Evolutionary conservation across 1,140 invertebrate species (phyloP).

Genomic region (Agraylea sexmaculata): DNA sequence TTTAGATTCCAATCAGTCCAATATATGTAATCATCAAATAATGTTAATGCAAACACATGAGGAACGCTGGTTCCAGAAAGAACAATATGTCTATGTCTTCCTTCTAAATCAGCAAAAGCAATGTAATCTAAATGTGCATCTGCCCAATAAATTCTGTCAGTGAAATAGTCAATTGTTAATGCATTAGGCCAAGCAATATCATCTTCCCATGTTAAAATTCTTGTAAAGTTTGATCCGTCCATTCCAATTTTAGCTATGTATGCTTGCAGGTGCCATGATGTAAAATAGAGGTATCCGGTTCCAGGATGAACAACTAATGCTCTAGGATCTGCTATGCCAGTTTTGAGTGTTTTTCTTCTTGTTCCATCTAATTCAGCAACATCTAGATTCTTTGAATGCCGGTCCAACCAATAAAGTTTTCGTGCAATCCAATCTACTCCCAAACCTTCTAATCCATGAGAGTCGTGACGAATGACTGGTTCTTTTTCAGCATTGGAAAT

Average conservation of each 20-base stretch:
- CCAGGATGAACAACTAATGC: conserved; percentile 92
- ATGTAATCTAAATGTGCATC: conserved; percentile 98
- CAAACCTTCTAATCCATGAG: conserved; percentile 91
- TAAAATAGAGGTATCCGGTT: conserved; percentile 89
- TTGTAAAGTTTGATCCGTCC: conserved; percentile 87
- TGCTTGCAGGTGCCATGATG: conserved; percentile 91
- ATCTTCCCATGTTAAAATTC: conserved; percentile 83
- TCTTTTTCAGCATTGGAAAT: conserved; percentile 48
- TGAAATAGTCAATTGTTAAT: conserved; percentile 93
- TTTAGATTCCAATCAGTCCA: conserved; percentile 99
- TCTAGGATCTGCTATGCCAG: conserved; percentile 81
- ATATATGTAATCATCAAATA: conserved; percentile 91
- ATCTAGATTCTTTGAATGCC: conserved; percentile 87
- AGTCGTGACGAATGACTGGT: conserved; percentile 83
- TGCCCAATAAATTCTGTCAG: conserved; percentile 89
- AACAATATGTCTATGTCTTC: conserved; percentile 70
- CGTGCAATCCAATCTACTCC: conserved; percentile 93
- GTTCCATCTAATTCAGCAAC: conserved; percentile 89
- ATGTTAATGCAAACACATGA: conserved; percentile 85
- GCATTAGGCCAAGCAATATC: conserved; percentile 98
- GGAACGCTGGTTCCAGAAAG: conserved; percentile 71
- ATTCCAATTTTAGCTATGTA: conserved; percentile 97
- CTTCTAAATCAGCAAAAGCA: conserved; percentile 85
- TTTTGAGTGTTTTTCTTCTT: conserved; percentile 75
- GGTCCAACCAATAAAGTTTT: conserved; percentile 96